phyloP scores from a whole-genome alignment of 2,888 invertebrate species.

The Sturmia bella region DNA sequence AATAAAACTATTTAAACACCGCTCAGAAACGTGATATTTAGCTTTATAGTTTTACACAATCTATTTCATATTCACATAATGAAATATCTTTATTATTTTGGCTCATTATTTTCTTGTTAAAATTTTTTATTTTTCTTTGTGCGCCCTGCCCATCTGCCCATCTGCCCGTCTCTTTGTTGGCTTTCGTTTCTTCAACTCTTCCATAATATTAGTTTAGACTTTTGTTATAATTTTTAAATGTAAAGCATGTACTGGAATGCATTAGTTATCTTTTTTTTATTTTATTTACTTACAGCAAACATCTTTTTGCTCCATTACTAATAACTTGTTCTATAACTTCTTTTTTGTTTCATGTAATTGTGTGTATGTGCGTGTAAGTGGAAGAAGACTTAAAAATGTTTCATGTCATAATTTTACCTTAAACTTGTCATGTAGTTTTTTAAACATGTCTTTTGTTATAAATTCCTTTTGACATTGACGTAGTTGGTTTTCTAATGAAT shows the following conservation, averaged over 20 bases:
- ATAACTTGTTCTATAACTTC: conserved; percentile 61
- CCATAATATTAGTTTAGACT: conserved; percentile 9
- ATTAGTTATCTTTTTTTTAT: neutral
- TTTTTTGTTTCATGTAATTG: conserved; percentile 14
- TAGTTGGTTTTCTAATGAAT: conserved; percentile 80
- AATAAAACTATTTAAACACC: too few species aligned
- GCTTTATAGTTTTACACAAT: too few species aligned
- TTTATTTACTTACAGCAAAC: conserved; percentile 29
- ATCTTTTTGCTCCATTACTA: conserved; percentile 45
- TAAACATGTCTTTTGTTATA: conserved; percentile 71
- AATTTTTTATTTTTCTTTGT: conserved; percentile 28
- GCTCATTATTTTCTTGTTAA: conserved; percentile 36
- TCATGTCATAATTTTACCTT: conserved; percentile 65
- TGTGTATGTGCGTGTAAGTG: conserved; percentile 13
- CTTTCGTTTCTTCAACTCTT: neutral
- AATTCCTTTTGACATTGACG: conserved; percentile 77
- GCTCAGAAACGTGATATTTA: too few species aligned
- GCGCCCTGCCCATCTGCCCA: neutral
- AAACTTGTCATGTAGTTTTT: conserved; percentile 68
- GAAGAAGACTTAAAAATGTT: conserved; percentile 45
- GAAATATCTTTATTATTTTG: conserved; percentile 46
- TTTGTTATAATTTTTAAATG: conserved; percentile 35
- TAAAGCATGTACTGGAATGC: conserved; percentile 56
- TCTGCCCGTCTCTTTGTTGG: neutral
- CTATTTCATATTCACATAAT: conserved; percentile 30